Evolutionary conservation across 2,797 vertebrate species (phyloP).

Genomic region (Protosalanx chinensis): DNA sequence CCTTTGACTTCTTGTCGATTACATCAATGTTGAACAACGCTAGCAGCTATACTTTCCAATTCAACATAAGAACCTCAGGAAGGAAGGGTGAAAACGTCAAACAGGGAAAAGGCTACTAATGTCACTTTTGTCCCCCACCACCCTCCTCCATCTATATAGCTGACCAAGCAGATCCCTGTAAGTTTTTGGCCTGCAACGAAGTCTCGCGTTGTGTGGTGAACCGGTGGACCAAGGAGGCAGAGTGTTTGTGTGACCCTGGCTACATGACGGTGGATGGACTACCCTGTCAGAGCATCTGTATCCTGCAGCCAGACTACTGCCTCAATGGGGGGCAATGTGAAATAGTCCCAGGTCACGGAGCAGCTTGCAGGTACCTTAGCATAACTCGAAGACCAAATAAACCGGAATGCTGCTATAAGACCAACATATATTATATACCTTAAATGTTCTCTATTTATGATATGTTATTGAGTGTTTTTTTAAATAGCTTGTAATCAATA

Average conservation of each 20-base stretch:
- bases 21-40: slow-evolving; percentile 1
- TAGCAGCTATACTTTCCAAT: slow-evolving; percentile 32
- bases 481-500: background rate
- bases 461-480: background rate
- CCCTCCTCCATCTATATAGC: slow-evolving; percentile 65
- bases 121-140: no score
- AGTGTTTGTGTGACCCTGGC: slow-evolving; percentile 78
- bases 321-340: slow-evolving; percentile 71
- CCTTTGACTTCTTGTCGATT: background rate
- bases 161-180: slow-evolving; percentile 85
- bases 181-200: slow-evolving; percentile 83
- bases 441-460: background rate
- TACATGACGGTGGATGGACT: slow-evolving; percentile 64
- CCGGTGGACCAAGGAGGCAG: slow-evolving; percentile 71
- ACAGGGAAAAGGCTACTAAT: background rate
- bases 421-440: no score
- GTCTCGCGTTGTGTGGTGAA: slow-evolving; percentile 77
- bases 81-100: background rate
- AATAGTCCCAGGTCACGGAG: slow-evolving; percentile 72
- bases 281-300: slow-evolving; percentile 79
- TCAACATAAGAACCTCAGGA: slow-evolving; percentile 31
- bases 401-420: background rate
- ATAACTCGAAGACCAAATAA: background rate
- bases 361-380: slow-evolving; percentile 80
- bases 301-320: slow-evolving; percentile 69